Percentiles rank a stretch among this genome's conserved stretches.
These are phyloP conservation scores for Lagenorhynchus albirostris DNA, from an alignment of 2,113 vertebrate genomes.

Conservation along the genomic window DNA sequence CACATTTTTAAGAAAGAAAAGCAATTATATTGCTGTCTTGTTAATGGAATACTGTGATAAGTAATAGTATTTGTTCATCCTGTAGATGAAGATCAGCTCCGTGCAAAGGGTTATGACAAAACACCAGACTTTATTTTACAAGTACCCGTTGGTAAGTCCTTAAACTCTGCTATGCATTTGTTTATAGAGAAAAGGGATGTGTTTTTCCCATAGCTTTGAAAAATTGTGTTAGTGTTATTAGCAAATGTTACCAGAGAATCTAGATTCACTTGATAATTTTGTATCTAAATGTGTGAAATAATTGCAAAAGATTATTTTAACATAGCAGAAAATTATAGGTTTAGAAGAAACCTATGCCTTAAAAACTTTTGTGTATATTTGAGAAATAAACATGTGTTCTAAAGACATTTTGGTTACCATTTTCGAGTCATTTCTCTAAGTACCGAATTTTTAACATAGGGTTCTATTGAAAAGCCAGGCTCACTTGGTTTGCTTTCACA, in stretches of 20 bases:
- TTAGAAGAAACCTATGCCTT: not conserved
- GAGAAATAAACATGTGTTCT: not conserved
- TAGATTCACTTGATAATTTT: constrained; percentile 21
- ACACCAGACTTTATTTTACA: constrained; percentile 99
- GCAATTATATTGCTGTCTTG: constrained; percentile 80
- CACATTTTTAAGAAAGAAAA: constrained; percentile 81
- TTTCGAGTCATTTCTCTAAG: constrained; percentile 16
- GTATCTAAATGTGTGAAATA: not conserved
- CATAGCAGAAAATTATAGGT: not conserved
- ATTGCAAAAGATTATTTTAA: not conserved
- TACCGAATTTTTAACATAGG: not conserved
- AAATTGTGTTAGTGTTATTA: constrained; percentile 38
- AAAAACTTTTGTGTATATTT: not conserved
- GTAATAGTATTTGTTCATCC: constrained; percentile 77
- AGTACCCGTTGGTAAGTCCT: constrained; percentile 94
- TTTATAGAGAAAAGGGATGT: not conserved
- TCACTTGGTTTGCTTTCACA: not conserved
- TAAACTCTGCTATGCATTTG: constrained; percentile 7
- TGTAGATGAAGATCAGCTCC: constrained; percentile 97
- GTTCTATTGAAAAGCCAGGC: not conserved
- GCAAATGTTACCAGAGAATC: constrained; percentile 17
- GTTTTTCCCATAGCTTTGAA: constrained; percentile 4
- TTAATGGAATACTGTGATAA: constrained; percentile 76
- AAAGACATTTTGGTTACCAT: not conserved
- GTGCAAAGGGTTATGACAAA: constrained; percentile 98